Percentiles rank a stretch among this genome's conserved stretches.
phyloP scores from a whole-genome alignment of 2,888 invertebrate genomes.

The Pristionchus exspectatus region DNA sequence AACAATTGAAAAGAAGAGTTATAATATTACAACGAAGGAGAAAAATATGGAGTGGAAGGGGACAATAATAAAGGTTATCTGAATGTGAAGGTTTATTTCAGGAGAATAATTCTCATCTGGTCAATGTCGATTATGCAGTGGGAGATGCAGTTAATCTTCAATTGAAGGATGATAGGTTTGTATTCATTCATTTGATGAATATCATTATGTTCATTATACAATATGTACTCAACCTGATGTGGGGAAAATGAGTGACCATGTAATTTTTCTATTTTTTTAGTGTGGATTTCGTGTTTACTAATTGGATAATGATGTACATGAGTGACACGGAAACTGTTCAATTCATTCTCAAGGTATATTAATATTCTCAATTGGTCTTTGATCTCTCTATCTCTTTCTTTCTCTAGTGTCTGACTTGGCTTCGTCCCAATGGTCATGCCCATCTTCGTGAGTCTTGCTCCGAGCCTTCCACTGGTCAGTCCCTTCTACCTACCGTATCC shows the following conservation, averaged over 20 bases:
- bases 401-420: slow-evolving; percentile 80
- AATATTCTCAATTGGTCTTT: not conserved
- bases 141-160: slow-evolving; percentile 82
- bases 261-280: slow-evolving; percentile 75
- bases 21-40: not conserved
- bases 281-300: slow-evolving; percentile 82
- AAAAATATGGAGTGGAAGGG: not conserved
- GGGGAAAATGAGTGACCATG: not conserved
- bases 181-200: not conserved
- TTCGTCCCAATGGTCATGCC: slow-evolving; percentile 81
- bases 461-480: slow-evolving; percentile 81
- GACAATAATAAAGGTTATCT: not conserved
- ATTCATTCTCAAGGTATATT: slow-evolving; percentile 24
- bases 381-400: not conserved
- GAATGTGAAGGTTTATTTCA: slow-evolving; percentile 55
- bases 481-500: not conserved
- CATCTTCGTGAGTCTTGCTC: slow-evolving; percentile 83
- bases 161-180: slow-evolving; percentile 78
- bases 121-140: slow-evolving; percentile 80
- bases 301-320: slow-evolving; percentile 84
- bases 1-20: not conserved
- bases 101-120: slow-evolving; percentile 79
- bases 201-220: not conserved
- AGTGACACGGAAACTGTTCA: slow-evolving; percentile 80
- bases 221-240: not conserved